Base-by-base conservation (phyloP, 2,113 vertebrate species). In the Lycocorax pyrrhopterus region DNA sequence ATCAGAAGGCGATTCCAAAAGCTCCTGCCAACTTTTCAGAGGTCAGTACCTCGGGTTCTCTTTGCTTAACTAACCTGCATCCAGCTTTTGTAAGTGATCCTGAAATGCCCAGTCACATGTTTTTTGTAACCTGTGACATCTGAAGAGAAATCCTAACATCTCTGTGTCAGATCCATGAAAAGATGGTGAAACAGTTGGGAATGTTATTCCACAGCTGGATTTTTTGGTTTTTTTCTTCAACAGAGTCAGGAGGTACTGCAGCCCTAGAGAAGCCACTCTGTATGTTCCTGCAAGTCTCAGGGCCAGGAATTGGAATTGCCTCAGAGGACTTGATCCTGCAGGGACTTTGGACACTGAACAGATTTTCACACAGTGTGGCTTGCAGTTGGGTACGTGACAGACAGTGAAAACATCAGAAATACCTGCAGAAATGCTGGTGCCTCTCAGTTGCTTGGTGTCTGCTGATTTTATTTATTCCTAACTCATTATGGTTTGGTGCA, bases 11-110 rank as follows among this genome's bases (percentile, higher is more conserved):
- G 44, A 89, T 75, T 86, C 72, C 56, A 84, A 77, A 49, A 2
- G 1, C 73, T 92, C 55, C 95, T 96, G 92, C 83, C 78, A 66
- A 29, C 87, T 96, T 89, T 91, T 71, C 69, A 94, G 87, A 96
- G 80, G 87, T 96, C 96, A 76, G 25, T 95, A 72, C 17, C 55
- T 97, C 27, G 6, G 21, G 33, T 51, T 94, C 47, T 82, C 58
- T 94, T 91, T 90, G 94, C 78, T 55, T 95, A 96, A 97, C 93
- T 95, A 90, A 96, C 56, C 56, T 78, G 46, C 74, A 89, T 95
- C 71, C 93, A 97, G 75, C 84, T 96, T 74, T 89, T 89, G 37
- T 91, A 96, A 93, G 92, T 96, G 84, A 55, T 53, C 92, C 89
- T 96, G 88, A 96, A 97, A 95, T 97, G 92, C 94, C 92, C 96